Percentiles rank a stretch among this genome's conserved stretches.
These are phyloP conservation scores for Hirtodrosophila duncani DNA, from an alignment of 2,888 invertebrate genomes.

Conservation along the genomic window DNA sequence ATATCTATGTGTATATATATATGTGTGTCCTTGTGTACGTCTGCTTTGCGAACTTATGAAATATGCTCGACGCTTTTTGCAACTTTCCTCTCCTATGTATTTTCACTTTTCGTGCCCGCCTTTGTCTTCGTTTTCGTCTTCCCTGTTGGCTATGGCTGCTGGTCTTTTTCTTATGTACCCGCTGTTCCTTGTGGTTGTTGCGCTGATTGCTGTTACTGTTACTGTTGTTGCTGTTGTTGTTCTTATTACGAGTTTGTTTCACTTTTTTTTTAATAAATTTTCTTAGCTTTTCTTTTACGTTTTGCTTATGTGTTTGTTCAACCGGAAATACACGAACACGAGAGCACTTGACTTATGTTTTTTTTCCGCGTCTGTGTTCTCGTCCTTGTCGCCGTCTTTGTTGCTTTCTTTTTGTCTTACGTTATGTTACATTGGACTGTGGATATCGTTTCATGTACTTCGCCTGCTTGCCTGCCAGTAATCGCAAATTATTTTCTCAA, in stretches of 20 bases:
- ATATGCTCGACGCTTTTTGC: slow-evolving; percentile 61
- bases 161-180: slow-evolving; percentile 31
- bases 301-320: slow-evolving; percentile 73
- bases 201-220: slow-evolving; percentile 5
- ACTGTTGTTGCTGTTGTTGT: slow-evolving; percentile 34
- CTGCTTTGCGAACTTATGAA: slow-evolving; percentile 58
- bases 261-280: slow-evolving; percentile 29
- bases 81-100: slow-evolving; percentile 53
- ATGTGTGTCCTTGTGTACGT: slow-evolving; percentile 4
- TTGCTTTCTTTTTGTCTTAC: slow-evolving; percentile 52
- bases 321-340: slow-evolving; percentile 74
- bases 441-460: slow-evolving; percentile 16
- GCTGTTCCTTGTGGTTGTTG: slow-evolving; percentile 13
- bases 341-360: slow-evolving; percentile 67
- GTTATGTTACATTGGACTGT: slow-evolving; percentile 47
- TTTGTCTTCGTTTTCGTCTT: slow-evolving; percentile 17
- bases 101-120: slow-evolving; percentile 64
- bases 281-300: slow-evolving; percentile 46
- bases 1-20: slow-evolving; percentile 11
- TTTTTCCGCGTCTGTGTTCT: slow-evolving; percentile 28
- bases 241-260: slow-evolving; percentile 48
- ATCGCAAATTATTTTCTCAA: slow-evolving; percentile 60
- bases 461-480: slow-evolving; percentile 45
- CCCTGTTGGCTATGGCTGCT: background rate
- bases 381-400: slow-evolving; percentile 19